Evolutionary conservation across 2,113 vertebrate species (phyloP).

Genomic region (Heliornis fulica): DNA sequence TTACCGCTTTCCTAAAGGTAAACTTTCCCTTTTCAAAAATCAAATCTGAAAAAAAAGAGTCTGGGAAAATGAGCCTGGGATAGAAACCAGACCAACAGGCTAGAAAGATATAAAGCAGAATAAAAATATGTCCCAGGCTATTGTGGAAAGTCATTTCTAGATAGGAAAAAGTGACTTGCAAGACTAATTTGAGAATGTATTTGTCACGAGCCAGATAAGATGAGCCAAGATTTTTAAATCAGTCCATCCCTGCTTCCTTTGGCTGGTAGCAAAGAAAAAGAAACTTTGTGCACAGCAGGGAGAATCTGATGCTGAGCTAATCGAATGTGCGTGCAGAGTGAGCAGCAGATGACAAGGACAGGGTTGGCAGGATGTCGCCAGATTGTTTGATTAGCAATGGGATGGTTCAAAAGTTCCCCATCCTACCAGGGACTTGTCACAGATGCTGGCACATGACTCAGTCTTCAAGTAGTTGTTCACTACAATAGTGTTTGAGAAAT

Average conservation of each 20-base stretch:
- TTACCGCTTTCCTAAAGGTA: not conserved
- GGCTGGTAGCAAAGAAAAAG: not conserved
- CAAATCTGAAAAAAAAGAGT: not conserved
- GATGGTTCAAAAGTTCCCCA: not conserved
- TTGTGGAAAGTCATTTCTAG: not conserved
- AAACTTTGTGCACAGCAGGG: not conserved
- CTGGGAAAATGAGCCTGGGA: not conserved
- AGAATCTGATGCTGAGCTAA: not conserved
- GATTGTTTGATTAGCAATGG: constrained; percentile 39
- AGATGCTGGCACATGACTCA: not conserved
- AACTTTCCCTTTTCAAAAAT: not conserved
- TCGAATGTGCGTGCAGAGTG: not conserved
- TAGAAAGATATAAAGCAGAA: not conserved
- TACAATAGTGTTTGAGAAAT: not conserved
- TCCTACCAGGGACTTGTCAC: not conserved
- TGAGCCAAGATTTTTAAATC: constrained; percentile 6
- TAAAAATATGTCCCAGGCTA: not conserved
- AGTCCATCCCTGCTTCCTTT: not conserved
- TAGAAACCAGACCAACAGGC: not conserved
- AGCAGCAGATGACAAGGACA: constrained; percentile 14
- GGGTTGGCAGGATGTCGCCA: constrained; percentile 5
- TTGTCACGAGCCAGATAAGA: not conserved
- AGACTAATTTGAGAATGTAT: not conserved
- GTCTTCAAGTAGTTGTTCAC: not conserved
- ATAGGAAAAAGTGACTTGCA: constrained; percentile 37